Evolutionary conservation across 2,113 vertebrate genomes (phyloP).

Genomic region (Ia io): DNA sequence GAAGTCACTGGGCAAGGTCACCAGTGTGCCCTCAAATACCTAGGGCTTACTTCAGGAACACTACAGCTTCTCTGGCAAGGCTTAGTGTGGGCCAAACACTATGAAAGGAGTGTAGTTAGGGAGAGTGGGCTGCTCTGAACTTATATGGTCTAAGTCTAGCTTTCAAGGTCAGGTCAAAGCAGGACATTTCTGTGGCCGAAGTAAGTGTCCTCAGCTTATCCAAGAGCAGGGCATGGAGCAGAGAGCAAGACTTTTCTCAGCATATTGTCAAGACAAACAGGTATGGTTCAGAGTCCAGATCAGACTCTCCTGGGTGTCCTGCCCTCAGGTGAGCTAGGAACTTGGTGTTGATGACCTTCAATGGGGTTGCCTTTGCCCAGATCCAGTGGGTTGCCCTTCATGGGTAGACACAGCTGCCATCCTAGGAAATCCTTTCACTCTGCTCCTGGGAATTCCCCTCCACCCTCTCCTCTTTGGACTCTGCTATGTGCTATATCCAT

Average conservation of each 20-base stretch:
- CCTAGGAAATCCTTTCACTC: neutral
- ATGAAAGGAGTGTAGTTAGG: neutral
- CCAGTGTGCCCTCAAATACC: neutral
- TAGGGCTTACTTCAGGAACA: neutral
- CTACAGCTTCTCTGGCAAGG: neutral
- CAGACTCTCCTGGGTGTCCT: neutral
- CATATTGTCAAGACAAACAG: neutral
- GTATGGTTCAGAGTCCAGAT: neutral
- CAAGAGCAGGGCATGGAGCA: neutral
- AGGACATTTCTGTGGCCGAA: neutral
- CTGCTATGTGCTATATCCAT: neutral
- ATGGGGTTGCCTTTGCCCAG: neutral
- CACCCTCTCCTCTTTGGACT: neutral
- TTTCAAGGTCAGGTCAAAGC: neutral
- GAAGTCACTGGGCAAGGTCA: neutral
- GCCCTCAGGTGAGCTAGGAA: neutral
- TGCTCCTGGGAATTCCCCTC: too few relatives aligned
- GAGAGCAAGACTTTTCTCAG: neutral
- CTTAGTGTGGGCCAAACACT: neutral
- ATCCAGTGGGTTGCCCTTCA: neutral
- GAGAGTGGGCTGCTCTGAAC: neutral
- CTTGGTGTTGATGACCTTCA: neutral
- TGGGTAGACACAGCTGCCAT: neutral
- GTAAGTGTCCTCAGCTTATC: neutral
- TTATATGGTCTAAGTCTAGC: neutral